phyloP scores from a whole-genome alignment of 2,888 invertebrate species.

The Monochamus alternatus region DNA sequence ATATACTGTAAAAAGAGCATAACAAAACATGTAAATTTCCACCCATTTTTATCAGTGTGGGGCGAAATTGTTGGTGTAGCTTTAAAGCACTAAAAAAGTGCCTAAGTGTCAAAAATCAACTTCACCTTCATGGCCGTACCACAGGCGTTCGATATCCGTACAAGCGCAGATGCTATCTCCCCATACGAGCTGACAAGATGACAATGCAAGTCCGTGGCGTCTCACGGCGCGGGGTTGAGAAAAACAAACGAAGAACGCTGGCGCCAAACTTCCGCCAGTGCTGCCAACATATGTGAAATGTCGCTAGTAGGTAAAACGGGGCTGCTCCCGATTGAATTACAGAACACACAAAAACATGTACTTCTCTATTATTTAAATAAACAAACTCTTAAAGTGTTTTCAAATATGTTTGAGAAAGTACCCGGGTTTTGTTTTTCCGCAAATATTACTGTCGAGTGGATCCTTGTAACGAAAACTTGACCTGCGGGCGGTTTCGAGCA shows the following conservation, averaged over 20 bases:
- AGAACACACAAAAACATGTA: constrained; percentile 67
- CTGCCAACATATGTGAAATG: constrained; percentile 67
- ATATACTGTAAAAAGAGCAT: no score
- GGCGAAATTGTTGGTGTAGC: no score
- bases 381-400: constrained; percentile 70
- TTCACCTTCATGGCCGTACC: neutral
- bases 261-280: constrained; percentile 69
- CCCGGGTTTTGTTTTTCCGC: constrained; percentile 61
- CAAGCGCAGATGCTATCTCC: constrained; percentile 51
- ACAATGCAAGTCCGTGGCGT: constrained; percentile 59
- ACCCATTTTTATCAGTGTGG: no score
- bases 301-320: constrained; percentile 61
- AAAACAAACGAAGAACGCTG: constrained; percentile 67
- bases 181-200: constrained; percentile 58
- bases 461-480: constrained; percentile 57
- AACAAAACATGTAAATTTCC: no score
- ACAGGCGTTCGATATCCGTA: constrained; percentile 33
- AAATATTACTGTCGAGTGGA: constrained; percentile 61
- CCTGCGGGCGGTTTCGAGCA: constrained; percentile 42
- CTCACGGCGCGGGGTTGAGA: constrained; percentile 61
- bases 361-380: constrained; percentile 70
- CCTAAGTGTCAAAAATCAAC: neutral
- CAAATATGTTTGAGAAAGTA: constrained; percentile 65
- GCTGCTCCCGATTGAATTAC: constrained; percentile 67
- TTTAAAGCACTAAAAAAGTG: no score